These are phyloP conservation scores for Macroramphosus scolopax DNA, from an alignment of 2,797 vertebrate genomes.

Conservation along the genomic window DNA sequence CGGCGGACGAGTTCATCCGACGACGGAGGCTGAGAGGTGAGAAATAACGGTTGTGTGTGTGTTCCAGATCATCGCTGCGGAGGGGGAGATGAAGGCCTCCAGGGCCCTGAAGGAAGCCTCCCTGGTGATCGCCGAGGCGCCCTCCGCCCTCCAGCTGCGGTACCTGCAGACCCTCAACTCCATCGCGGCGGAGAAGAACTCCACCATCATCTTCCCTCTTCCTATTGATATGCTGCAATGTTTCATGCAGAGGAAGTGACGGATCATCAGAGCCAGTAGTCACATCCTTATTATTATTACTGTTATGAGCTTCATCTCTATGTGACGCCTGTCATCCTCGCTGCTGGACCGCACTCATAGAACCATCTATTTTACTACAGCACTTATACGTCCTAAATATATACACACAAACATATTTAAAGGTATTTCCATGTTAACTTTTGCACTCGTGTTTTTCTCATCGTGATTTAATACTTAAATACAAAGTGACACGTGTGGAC, in stretches of 20 bases:
- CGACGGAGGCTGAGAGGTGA: neutral
- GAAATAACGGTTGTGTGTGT: constrained; percentile 9
- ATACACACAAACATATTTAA: neutral
- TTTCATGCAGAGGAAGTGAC: constrained; percentile 59
- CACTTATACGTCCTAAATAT: neutral
- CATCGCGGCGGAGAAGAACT: constrained; percentile 80
- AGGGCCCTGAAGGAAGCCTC: constrained; percentile 80
- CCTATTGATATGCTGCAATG: constrained; percentile 75
- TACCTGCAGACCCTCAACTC: constrained; percentile 79
- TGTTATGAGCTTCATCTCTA: too few relatives aligned
- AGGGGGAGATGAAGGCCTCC: constrained; percentile 81
- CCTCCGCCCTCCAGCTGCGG: constrained; percentile 76
- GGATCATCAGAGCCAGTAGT: too few relatives aligned
- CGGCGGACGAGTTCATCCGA: neutral
- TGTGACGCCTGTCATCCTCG: too few relatives aligned
- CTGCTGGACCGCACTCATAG: neutral
- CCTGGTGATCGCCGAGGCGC: constrained; percentile 76
- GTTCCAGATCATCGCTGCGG: constrained; percentile 77
- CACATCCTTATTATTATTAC: too few relatives aligned
- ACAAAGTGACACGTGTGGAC: constrained; percentile 76
- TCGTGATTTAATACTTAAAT: constrained; percentile 73
- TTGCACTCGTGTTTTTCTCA: constrained; percentile 29
- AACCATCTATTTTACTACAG: constrained; percentile 11
- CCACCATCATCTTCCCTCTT: constrained; percentile 80
- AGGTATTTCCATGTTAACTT: neutral